Evolutionary conservation across 1,140 invertebrate genomes (phyloP).

Genomic region (Camponotus pennsylvanicus): DNA sequence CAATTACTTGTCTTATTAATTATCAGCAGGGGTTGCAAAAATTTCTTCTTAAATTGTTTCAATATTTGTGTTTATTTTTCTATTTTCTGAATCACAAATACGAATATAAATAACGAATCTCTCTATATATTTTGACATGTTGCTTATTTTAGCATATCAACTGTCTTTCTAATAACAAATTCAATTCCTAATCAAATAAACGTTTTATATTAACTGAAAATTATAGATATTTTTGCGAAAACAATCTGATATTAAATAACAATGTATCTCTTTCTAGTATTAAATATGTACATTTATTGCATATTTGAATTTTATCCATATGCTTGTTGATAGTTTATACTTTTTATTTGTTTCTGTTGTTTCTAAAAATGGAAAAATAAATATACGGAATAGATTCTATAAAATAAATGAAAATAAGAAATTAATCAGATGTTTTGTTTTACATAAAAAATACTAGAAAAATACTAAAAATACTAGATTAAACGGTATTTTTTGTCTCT

Average conservation of each 20-base stretch:
- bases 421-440: background rate
- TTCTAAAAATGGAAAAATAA: constrained; percentile 22
- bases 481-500: background rate
- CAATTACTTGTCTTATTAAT: background rate
- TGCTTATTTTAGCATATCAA: background rate
- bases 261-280: background rate
- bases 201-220: background rate
- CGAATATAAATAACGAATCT: background rate
- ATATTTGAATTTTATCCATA: background rate
- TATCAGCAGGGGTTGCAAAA: background rate
- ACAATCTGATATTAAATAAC: background rate
- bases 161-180: background rate
- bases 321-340: background rate
- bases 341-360: background rate
- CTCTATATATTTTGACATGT: background rate
- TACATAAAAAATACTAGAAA: background rate
- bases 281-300: background rate
- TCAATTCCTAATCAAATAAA: background rate
- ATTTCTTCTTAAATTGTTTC: background rate
- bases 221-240: background rate
- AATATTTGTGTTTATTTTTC: background rate
- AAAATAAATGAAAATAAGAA: constrained; percentile 13
- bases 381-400: background rate
- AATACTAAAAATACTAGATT: background rate
- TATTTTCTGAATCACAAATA: background rate